Percentiles rank a stretch among this genome's conserved stretches.
Conservation (phyloP, 2,113 vertebrate species). For the Heteronetta atricapilla region DNA sequence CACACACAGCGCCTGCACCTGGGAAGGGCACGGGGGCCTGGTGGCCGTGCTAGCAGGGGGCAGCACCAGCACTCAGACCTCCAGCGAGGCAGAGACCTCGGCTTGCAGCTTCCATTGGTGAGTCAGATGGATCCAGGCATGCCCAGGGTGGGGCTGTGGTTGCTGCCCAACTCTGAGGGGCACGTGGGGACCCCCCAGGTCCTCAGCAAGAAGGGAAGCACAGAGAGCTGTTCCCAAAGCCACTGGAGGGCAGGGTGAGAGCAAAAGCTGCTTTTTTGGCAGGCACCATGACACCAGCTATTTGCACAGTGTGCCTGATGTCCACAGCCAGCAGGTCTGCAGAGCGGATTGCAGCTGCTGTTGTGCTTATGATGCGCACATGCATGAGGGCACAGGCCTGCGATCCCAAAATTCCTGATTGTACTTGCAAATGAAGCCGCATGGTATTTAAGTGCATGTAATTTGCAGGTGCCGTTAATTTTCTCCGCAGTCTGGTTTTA, state of each 20-base stretch:
- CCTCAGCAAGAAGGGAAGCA: neutral
- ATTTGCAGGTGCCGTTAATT: conserved; percentile 46
- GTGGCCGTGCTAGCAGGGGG: neutral
- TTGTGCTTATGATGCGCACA: neutral
- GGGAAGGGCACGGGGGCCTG: neutral
- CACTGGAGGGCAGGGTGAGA: neutral
- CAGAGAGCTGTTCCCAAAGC: neutral
- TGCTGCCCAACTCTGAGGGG: neutral
- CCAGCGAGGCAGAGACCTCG: accelerated
- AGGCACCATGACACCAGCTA: neutral
- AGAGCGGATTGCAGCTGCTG: neutral
- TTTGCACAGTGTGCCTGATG: neutral
- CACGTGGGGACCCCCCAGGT: neutral
- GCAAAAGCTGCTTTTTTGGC: neutral
- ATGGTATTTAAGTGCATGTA: neutral
- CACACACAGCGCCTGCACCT: neutral
- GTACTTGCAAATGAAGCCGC: conserved; percentile 47
- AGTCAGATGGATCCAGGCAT: neutral
- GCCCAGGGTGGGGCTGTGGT: neutral
- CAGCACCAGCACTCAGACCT: neutral
- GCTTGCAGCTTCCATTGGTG: neutral
- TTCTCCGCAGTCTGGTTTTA: conserved; percentile 14
- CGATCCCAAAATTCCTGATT: neutral
- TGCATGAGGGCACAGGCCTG: neutral
- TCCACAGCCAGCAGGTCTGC: neutral